Base-by-base conservation (phyloP, 2,797 vertebrate genomes). In the Pteronotus mesoamericanus region DNA sequence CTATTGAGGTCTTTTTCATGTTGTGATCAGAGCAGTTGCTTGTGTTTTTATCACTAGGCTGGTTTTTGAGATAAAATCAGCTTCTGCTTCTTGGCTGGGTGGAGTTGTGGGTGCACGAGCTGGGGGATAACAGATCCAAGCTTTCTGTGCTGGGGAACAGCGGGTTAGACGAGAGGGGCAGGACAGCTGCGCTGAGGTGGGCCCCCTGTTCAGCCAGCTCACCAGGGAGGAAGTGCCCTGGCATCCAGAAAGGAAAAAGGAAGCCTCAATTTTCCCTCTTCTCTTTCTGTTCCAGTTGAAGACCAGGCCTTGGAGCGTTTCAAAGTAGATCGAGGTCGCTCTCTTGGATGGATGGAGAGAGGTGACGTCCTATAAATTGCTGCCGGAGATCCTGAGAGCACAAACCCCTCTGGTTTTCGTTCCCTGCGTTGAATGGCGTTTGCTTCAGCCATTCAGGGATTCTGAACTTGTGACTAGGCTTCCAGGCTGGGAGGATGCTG, bases 401-500 rank as follows among this genome's bases (percentile, higher is more conserved):
- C 66, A 66, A 1, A 18, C 53, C 9, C 4, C 0, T 34, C 85
- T 4, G 22, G 48, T 46, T 46, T n/a, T 3, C 37, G 2, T 34
- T 34, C 34, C 46, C 51, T 4, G n/a, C 0, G 32, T 74, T 96
- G 95, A 93, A 98, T 97, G 97, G 96, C 97, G 6, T n/a, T 96
- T 68, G 80, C 96, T 19, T 79, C 94, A 51, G 84, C 72, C 61
- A 6, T 11, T 48, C 32, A 37, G 46, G 32, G 39, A 83, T 74
- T 89, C 8, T 72, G 34, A 64, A 61, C 77, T 59, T 37, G 8
- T 37, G 48, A 0, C 0, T 6, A 0, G 26, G 94, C 61, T 66
- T 64, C 18, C 0, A 42, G 42, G 32, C 94, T 46, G 86, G 75
- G 2, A 98, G 98, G 96, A 99, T 99, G 98, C 86, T 98, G 97